A percentile compares a stretch with the other conserved stretches of the same genome.
Evolutionary conservation across 2,888 invertebrate genomes (phyloP).

Genomic region (Patella depressa): DNA sequence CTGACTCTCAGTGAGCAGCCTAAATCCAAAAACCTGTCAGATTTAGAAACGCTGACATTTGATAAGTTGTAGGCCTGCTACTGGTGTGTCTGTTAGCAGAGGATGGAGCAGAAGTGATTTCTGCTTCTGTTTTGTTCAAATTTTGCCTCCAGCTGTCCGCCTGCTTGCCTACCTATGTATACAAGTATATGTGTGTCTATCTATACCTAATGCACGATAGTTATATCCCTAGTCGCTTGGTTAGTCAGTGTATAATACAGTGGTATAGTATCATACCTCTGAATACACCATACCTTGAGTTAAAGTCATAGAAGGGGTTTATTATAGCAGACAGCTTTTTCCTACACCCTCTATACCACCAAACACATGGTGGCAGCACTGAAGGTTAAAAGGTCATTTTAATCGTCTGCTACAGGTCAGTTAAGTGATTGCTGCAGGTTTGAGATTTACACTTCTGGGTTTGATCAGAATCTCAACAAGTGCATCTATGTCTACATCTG

Average conservation of each 20-base stretch:
- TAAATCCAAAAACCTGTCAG: constrained; percentile 9
- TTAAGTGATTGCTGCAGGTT: constrained; percentile 7
- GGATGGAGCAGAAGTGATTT: constrained; percentile 5
- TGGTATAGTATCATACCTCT: too few relatives aligned
- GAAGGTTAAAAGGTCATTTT: constrained; percentile 9
- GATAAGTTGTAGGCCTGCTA: constrained; percentile 9
- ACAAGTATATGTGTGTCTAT: background rate
- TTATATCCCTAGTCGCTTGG: too few relatives aligned
- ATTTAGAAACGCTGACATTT: constrained; percentile 5
- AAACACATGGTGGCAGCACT: constrained; percentile 9
- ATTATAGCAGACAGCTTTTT: constrained; percentile 6
- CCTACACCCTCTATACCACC: background rate
- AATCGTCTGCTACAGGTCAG: background rate
- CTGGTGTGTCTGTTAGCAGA: background rate
- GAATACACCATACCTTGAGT: too few relatives aligned
- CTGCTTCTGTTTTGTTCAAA: constrained; percentile 6
- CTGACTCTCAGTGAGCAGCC: background rate
- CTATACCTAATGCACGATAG: too few relatives aligned
- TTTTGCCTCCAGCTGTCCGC: constrained; percentile 6
- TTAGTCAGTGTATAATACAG: too few relatives aligned
- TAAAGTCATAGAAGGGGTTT: too few relatives aligned
- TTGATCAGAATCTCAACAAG: constrained; percentile 2
- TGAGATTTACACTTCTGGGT: background rate
- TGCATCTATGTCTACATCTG: constrained; percentile 6
- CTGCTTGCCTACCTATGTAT: constrained; percentile 2